Conservation (phyloP, 2,888 invertebrate species). For the Gryllus longicercus region DNA sequence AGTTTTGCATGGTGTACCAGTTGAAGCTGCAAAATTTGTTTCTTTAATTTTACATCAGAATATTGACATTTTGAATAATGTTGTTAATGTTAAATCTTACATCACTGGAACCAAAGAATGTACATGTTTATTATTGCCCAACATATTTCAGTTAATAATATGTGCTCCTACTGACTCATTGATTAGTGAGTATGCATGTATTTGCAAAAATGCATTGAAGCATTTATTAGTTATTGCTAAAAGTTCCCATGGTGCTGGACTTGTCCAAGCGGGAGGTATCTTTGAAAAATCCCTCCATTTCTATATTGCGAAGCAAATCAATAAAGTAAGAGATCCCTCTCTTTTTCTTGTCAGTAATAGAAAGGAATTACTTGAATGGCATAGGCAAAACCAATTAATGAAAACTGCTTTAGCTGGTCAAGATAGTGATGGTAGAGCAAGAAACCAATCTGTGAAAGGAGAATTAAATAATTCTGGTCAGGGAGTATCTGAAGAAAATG, state of each 20-base stretch:
- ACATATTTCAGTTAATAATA: conserved; percentile 29
- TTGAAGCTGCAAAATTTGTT: conserved; percentile 31
- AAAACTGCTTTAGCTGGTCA: neutral
- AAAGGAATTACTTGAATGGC: neutral
- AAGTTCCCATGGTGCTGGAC: neutral
- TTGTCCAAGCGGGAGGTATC: neutral
- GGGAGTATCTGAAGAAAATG: no score
- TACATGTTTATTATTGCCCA: conserved; percentile 30
- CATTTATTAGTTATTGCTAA: neutral
- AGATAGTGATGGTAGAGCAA: no score
- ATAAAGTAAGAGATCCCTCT: neutral
- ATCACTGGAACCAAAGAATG: conserved; percentile 22
- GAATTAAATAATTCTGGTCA: no score
- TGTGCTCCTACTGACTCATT: conserved; percentile 32
- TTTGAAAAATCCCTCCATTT: neutral
- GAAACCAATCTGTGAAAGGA: no score
- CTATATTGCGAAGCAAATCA: neutral
- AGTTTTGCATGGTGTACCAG: conserved; percentile 31
- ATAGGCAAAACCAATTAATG: neutral
- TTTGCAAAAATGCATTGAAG: neutral
- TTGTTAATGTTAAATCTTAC: conserved; percentile 19
- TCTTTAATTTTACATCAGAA: neutral
- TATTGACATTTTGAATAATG: neutral
- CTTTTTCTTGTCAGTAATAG: neutral
- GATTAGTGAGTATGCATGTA: conserved; percentile 27